Evolutionary conservation across 2,797 vertebrate genomes (phyloP), one percentile per base, ranked within the genome.

Genomic region (Brachyalestes nurse): DNA sequence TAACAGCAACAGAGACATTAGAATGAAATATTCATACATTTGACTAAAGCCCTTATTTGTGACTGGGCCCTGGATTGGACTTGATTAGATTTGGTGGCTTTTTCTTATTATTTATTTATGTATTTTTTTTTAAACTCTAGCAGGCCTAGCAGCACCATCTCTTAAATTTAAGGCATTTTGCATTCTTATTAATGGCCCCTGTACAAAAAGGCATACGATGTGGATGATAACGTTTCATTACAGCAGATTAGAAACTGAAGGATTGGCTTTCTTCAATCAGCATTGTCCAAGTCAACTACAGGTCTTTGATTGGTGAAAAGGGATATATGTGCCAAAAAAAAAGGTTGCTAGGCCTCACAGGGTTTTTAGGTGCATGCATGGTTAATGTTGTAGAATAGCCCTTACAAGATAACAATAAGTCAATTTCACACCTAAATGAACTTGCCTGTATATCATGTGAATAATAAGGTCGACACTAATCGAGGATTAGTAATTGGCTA

Each of bases 1-100:
- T 34, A 62, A 12, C 23, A 28, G 6, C 0, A 58, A 12, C 34
- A 34, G 10, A 34, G 2, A 23, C 10, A 47, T 5, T 47, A 45
- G 0, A 49, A 23, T 51, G 13, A 51, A 51, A 51, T 28, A 70
- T 25, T 5, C n/a, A n/a, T 40, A 17, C 42, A 17, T 8, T 70
- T 14, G 12, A 19, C 23, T 17, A 28, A 70, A 70, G 16, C 8
- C 23, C 21, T 70, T 23, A 47, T 12, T 40, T 21, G 28, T 71
- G 25, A 16, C 79, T 84, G 83, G 71, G 71, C 79, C 81, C 72
- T 82, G 76, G 82, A 84, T 25, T 79, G 76, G 79, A 84, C 40
- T n/a, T 64, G 53, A 65, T 40, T n/a, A 40, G 40, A 67, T 67
- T 40, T 77, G 4, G 40, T 67, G 65, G 65, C 38, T 19, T 71